Evolutionary conservation across 2,797 vertebrate genomes (phyloP).

Genomic region (Thunnus albacares): DNA sequence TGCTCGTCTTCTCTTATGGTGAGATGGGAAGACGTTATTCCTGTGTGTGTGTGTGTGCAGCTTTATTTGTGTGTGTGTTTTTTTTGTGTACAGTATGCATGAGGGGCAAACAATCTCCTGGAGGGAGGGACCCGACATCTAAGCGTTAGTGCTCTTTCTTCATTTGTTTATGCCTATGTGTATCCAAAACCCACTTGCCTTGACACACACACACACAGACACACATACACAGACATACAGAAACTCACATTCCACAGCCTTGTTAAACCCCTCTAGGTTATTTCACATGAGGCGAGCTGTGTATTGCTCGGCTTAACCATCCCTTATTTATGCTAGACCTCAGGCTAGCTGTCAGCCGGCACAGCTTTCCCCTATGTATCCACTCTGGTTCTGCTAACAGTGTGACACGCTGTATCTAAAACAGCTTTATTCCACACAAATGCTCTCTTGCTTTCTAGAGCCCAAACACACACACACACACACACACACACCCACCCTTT

Average conservation of each 20-base stretch:
- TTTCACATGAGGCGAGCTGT: slow-evolving; percentile 61
- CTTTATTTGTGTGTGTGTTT: slow-evolving; percentile 25
- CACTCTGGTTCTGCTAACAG: slow-evolving; percentile 49
- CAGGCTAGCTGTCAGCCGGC: slow-evolving; percentile 65
- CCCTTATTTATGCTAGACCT: slow-evolving; percentile 77
- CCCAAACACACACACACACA: neutral
- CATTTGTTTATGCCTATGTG: slow-evolving; percentile 64
- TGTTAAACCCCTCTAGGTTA: slow-evolving; percentile 60
- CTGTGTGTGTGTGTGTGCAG: slow-evolving; percentile 2
- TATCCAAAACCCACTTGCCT: slow-evolving; percentile 29
- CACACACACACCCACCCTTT: neutral
- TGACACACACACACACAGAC: slow-evolving; percentile 17
- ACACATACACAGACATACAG: slow-evolving; percentile 5
- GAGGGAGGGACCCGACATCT: slow-evolving; percentile 50
- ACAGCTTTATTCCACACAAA: slow-evolving; percentile 47
- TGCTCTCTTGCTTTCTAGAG: slow-evolving; percentile 1
- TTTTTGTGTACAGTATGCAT: slow-evolving; percentile 29
- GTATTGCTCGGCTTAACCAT: slow-evolving; percentile 64
- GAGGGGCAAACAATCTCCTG: slow-evolving; percentile 52
- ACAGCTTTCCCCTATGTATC: slow-evolving; percentile 48
- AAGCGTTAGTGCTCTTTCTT: slow-evolving; percentile 45
- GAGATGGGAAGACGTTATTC: slow-evolving; percentile 46
- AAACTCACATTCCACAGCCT: slow-evolving; percentile 41
- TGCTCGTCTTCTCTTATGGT: slow-evolving; percentile 41
- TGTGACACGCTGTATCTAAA: slow-evolving; percentile 52